Conservation (phyloP, 2,888 invertebrate genomes). For the Protophormia terraenovae region DNA sequence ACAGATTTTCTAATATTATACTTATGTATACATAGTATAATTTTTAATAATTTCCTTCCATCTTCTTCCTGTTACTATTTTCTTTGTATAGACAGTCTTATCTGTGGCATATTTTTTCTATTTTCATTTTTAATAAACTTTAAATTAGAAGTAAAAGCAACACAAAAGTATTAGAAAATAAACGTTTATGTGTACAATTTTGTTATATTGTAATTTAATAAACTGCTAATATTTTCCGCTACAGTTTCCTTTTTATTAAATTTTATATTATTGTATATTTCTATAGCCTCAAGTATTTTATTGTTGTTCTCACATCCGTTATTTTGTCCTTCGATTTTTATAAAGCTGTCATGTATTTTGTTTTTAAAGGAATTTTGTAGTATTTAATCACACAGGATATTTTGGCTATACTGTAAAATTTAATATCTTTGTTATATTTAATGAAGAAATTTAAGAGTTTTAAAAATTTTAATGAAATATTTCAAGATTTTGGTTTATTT, state of each 20-base stretch:
- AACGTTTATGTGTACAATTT: neutral
- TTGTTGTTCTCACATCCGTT: neutral
- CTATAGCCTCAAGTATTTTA: neutral
- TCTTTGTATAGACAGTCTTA: neutral
- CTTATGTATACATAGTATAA: too few relatives aligned
- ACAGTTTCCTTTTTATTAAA: neutral
- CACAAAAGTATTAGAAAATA: neutral
- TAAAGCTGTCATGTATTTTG: neutral
- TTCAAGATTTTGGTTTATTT: too few relatives aligned
- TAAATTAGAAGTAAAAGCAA: neutral
- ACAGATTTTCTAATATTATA: neutral
- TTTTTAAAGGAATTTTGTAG: too few relatives aligned
- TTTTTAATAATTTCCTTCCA: neutral
- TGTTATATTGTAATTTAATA: conserved; percentile 8
- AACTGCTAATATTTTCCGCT: conserved; percentile 5
- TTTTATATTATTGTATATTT: neutral
- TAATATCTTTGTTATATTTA: too few relatives aligned
- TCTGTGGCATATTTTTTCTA: neutral
- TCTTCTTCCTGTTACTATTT: neutral
- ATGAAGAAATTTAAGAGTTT: too few relatives aligned
- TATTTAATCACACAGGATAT: too few relatives aligned
- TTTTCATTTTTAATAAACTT: neutral
- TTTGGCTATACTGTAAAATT: too few relatives aligned
- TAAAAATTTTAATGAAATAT: too few relatives aligned
- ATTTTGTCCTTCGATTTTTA: neutral